phyloP scores from a whole-genome alignment of 2,797 vertebrate genomes.

The Tokudaia tokunoshimensis region DNA sequence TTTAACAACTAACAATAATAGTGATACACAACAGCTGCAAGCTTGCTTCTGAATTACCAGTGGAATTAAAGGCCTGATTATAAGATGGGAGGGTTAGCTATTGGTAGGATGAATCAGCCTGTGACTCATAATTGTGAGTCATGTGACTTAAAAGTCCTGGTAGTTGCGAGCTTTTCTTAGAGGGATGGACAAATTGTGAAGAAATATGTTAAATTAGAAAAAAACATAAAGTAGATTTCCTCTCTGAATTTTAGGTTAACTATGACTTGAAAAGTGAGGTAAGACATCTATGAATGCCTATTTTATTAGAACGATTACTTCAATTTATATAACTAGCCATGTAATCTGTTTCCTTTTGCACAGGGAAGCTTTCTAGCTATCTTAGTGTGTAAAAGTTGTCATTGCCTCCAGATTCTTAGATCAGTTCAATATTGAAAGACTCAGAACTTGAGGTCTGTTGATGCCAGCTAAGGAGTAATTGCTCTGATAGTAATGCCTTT shows the following conservation, averaged over 20 bases:
- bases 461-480: not conserved
- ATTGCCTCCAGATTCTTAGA: not conserved
- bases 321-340: not conserved
- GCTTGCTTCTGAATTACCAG: conserved; percentile 57
- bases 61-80: not conserved
- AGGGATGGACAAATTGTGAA: conserved; percentile 10
- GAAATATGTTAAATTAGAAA: conserved; percentile 12
- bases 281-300: not conserved
- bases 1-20: conserved; percentile 68
- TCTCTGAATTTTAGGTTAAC: conserved; percentile 30
- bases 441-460: not conserved
- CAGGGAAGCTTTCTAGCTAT: not conserved
- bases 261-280: not conserved
- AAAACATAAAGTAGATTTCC: not conserved
- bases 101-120: conserved; percentile 74
- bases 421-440: not conserved
- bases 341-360: not conserved
- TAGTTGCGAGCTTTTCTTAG: conserved; percentile 5
- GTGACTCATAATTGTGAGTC: conserved; percentile 70
- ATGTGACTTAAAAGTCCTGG: conserved; percentile 63
- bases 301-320: conserved; percentile 3
- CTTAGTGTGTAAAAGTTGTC: not conserved
- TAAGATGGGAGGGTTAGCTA: conserved; percentile 70
- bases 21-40: conserved; percentile 71
- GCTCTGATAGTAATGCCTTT: not conserved